Conservation (phyloP, 2,888 invertebrate genomes). For the Cordilura impudica region DNA sequence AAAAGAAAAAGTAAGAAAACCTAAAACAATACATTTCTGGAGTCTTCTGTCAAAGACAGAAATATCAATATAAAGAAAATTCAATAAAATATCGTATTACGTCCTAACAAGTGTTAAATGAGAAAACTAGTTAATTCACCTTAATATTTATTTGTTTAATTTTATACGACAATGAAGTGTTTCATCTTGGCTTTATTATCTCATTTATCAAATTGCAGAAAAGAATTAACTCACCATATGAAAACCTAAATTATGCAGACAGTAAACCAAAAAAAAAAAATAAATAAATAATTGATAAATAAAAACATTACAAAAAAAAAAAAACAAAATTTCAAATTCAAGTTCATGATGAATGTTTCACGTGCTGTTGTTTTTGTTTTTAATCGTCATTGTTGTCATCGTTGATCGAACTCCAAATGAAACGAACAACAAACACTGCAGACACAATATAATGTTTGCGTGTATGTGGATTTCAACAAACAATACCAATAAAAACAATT, state of each 20-base stretch:
- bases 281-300: conserved; percentile 25
- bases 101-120: no score
- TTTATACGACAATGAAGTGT: neutral
- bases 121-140: no score
- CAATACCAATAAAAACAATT: neutral
- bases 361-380: conserved; percentile 58
- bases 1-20: no score
- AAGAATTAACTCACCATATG: neutral
- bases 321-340: conserved; percentile 72
- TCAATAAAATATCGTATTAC: no score
- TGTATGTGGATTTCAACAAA: conserved; percentile 10
- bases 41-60: no score
- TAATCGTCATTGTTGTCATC: conserved; percentile 49
- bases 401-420: conserved; percentile 44
- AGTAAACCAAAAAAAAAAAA: conserved; percentile 15
- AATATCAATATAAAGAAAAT: no score
- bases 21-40: no score
- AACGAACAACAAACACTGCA: conserved; percentile 15
- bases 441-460: conserved; percentile 11
- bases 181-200: neutral
- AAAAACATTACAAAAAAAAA: conserved; percentile 55
- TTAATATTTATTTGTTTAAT: neutral
- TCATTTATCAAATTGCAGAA: neutral
- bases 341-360: conserved; percentile 67
- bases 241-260: conserved; percentile 1